Evolutionary conservation across 1,140 invertebrate species (phyloP).

Genomic region (Grapholita molesta): DNA sequence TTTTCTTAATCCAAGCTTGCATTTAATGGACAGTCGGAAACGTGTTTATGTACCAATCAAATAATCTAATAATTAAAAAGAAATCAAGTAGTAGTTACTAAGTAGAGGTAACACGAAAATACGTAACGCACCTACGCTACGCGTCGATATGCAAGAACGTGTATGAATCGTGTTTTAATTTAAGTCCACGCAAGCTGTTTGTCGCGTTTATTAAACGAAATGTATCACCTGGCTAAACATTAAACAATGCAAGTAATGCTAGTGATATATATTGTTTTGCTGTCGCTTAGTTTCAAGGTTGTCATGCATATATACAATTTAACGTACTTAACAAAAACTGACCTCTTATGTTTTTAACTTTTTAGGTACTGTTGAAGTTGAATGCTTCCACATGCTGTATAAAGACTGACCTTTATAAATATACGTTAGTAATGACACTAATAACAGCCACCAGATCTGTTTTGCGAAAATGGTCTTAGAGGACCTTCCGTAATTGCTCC

Average conservation of each 20-base stretch:
- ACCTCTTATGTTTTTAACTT: background rate
- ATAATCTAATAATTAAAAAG: background rate
- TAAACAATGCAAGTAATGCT: conserved; percentile 46
- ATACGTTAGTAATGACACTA: too few species aligned
- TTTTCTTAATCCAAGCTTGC: too few species aligned
- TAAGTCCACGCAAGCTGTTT: conserved; percentile 40
- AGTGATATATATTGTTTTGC: conserved; percentile 29
- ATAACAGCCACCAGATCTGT: too few species aligned
- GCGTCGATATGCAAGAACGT: conserved; percentile 23
- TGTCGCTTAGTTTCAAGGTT: conserved; percentile 31
- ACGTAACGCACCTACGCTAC: conserved; percentile 6
- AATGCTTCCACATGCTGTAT: too few species aligned
- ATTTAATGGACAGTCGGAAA: too few species aligned
- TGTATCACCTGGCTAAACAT: conserved; percentile 53
- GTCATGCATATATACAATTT: background rate
- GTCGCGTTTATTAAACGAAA: conserved; percentile 27
- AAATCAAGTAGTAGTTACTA: background rate
- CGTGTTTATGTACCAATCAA: background rate
- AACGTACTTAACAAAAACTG: background rate
- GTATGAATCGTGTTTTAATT: conserved; percentile 44
- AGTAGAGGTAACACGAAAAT: background rate
- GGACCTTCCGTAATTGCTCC: too few species aligned
- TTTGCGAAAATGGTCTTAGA: too few species aligned
- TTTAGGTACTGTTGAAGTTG: too few species aligned
- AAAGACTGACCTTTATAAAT: too few species aligned